Conservation (phyloP, 2,797 vertebrate genomes). For the Manis javanica region DNA sequence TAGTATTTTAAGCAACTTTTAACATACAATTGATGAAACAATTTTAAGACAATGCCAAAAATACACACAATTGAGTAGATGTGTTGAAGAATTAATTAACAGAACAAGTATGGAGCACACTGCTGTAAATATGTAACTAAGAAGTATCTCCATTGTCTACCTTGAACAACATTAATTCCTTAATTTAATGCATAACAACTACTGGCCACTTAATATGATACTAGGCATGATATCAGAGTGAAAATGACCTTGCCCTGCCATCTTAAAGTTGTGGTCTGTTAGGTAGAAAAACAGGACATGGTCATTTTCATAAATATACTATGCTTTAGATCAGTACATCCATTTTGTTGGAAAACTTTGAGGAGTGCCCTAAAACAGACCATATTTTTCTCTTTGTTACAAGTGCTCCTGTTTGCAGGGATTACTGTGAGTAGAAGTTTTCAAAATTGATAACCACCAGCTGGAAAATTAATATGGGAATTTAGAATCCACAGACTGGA, state of each 20-base stretch:
- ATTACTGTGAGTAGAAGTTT: neutral
- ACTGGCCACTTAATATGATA: neutral
- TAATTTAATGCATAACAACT: neutral
- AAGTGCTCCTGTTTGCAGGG: neutral
- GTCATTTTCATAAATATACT: neutral
- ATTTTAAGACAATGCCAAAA: neutral
- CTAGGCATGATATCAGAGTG: neutral
- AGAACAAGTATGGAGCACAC: neutral
- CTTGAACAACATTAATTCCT: neutral
- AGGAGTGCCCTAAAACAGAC: rapidly evolving
- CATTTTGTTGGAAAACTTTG: neutral
- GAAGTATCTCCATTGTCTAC: neutral
- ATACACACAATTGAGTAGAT: neutral
- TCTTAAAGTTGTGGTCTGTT: neutral
- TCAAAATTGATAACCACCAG: neutral
- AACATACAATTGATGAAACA: neutral
- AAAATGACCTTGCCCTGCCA: neutral
- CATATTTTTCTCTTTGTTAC: neutral
- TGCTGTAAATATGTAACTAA: neutral
- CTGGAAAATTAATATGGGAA: neutral
- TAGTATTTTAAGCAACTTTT: constrained; percentile 1
- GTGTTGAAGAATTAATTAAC: neutral
- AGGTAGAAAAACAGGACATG: neutral
- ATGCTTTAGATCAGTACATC: neutral
- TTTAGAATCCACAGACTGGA: neutral